These are phyloP conservation scores for Myoxocephalus aenaeus DNA, from an alignment of 2,797 vertebrate genomes.

Conservation along the genomic window DNA sequence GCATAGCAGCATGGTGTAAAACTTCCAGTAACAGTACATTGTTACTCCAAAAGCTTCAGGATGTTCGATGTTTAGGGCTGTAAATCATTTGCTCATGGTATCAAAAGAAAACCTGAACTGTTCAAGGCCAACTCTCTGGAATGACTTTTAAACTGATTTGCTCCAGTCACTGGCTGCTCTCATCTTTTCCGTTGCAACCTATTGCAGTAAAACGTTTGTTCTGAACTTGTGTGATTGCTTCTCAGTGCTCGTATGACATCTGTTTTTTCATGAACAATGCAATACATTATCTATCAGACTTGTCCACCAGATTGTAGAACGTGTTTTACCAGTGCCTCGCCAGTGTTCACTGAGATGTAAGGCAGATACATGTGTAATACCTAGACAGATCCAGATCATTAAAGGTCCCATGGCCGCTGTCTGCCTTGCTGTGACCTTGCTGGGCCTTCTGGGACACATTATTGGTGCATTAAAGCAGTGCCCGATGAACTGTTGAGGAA, in stretches of 20 bases:
- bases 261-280: slow-evolving; percentile 7
- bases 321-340: neutral
- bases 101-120: neutral
- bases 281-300: neutral
- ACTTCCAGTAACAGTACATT: neutral
- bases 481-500: slow-evolving; percentile 42
- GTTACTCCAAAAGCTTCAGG: neutral
- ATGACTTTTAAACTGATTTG: neutral
- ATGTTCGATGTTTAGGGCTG: neutral
- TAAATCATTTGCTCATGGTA: neutral
- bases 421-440: slow-evolving; percentile 49
- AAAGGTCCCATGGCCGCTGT: neutral
- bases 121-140: neutral
- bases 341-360: slow-evolving; percentile 3
- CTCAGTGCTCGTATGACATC: neutral
- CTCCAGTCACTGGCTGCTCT: neutral
- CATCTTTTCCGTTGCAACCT: neutral
- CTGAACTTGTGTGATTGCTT: neutral
- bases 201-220: slow-evolving; percentile 8
- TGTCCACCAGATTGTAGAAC: slow-evolving; percentile 1
- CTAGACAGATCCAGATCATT: slow-evolving; percentile 42
- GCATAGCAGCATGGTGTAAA: neutral
- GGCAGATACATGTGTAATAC: slow-evolving; percentile 19
- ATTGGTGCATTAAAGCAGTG: slow-evolving; percentile 41
- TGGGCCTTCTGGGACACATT: slow-evolving; percentile 31